Percentiles rank a stretch among this genome's conserved stretches.
These are phyloP conservation scores for Netelia fuscicornis DNA, from an alignment of 2,888 invertebrate genomes.

Conservation along the genomic window DNA sequence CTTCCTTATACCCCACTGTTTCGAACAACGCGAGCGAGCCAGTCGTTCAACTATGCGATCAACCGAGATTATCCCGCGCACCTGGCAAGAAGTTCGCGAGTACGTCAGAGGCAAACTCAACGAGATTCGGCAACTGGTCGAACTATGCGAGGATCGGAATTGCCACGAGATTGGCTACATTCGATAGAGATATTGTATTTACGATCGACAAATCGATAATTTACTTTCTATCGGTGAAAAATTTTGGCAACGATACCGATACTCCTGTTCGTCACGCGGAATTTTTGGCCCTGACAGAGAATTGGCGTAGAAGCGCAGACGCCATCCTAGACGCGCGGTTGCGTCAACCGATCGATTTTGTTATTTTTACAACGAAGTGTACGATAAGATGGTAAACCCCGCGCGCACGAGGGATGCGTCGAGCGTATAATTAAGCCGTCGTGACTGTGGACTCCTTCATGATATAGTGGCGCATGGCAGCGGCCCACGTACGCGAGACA, in stretches of 20 bases:
- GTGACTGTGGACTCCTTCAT: constrained; percentile 49
- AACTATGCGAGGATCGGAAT: too few relatives aligned
- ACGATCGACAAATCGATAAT: too few relatives aligned
- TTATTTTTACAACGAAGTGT: constrained; percentile 52
- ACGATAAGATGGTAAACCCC: constrained; percentile 4
- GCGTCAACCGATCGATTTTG: constrained; percentile 57
- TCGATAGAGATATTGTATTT: too few relatives aligned
- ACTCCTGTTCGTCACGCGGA: too few relatives aligned
- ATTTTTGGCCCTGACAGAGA: neutral
- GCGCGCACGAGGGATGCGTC: constrained; percentile 28
- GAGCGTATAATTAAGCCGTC: constrained; percentile 61
- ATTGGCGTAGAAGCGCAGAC: constrained; percentile 29
- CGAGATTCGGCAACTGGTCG: neutral
- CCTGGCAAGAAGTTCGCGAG: neutral
- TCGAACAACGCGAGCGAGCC: neutral
- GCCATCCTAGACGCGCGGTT: constrained; percentile 29
- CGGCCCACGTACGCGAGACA: constrained; percentile 18
- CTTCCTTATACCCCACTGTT: neutral
- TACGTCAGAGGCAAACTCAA: neutral
- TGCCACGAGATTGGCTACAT: too few relatives aligned
- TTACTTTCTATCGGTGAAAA: too few relatives aligned
- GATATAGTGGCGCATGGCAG: constrained; percentile 32
- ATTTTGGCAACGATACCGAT: too few relatives aligned
- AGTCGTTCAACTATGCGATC: constrained; percentile 24
- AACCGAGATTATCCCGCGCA: constrained; percentile 29